Evolutionary conservation across 2,113 vertebrate genomes (phyloP), one percentile per base, ranked within the genome.

Genomic region (Verasper variegatus): DNA sequence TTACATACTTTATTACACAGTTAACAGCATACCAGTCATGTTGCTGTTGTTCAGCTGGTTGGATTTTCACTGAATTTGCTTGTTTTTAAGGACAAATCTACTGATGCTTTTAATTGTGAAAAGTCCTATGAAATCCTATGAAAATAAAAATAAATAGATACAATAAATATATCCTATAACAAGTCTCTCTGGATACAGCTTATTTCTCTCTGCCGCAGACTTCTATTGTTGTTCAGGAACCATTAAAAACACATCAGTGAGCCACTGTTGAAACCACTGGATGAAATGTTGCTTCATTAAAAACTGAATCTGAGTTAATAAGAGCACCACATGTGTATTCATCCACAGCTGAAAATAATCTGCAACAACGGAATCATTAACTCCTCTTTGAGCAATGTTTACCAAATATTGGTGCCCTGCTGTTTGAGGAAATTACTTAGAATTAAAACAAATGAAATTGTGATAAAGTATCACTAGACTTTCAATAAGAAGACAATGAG

Each of bases 31-130:
- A 40, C 35, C 79, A 42, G 61, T 58, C 80, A 49, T 64, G 60
- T 71, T 62, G 75, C 75, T 77, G 83, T 71, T 72, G 51, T 55
- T 83, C 72, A 66, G 23, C 15, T 20, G 20, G 14, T 67, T 66
- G 15, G 11, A 63, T 27, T 6, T 23, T 49, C 59, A 68, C 20
- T 18, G 9, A 21, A 9, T 59, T 4, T n/a, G 24, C 24, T 59
- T 0, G 35, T 63, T 42, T 57, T 13, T 2, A 49, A 64, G 23
- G 56, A 68, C 59, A 49, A 65, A 69, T 72, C 60, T 52, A 17
- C 8, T 21, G 21, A 54, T 42, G 27, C 15, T 42, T 23, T 68
- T 77, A 60, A 69, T 31, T 58, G 18, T 27, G 27, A 61, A 9
- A 2, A 42, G 66, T 31, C 27, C 27, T 31, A 31, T 31, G 27